Conservation (phyloP, 2,888 invertebrate genomes). For the Microplitis manilae region DNA sequence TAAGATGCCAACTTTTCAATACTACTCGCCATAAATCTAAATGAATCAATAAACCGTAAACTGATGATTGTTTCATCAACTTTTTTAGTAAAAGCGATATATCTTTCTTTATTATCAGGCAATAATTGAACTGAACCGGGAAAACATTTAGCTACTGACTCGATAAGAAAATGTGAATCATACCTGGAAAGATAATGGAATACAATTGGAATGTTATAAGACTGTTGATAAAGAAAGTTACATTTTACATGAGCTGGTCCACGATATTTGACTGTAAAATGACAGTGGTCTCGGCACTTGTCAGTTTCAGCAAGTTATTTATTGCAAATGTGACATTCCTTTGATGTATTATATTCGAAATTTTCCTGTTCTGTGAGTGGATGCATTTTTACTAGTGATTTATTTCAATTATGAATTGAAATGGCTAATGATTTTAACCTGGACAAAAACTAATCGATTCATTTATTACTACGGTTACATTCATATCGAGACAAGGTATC, state of each 20-base stretch:
- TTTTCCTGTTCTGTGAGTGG: constrained; percentile 31
- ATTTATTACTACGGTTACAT: background rate
- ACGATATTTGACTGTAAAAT: background rate
- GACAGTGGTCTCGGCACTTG: constrained; percentile 8
- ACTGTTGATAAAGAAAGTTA: background rate
- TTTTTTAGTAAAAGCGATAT: background rate
- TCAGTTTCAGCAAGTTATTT: background rate
- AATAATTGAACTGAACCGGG: constrained; percentile 47
- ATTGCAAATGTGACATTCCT: background rate
- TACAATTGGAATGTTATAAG: background rate
- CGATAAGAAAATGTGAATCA: constrained; percentile 56
- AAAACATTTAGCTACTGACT: constrained; percentile 48
- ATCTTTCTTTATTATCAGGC: constrained; percentile 51
- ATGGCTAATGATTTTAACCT: background rate
- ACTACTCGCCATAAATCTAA: constrained; percentile 58
- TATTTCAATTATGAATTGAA: constrained; percentile 19
- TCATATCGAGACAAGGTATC: constrained; percentile 36
- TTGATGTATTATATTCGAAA: constrained; percentile 20
- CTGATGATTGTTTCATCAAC: background rate
- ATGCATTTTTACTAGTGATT: constrained; percentile 27
- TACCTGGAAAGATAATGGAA: constrained; percentile 52
- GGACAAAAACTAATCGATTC: background rate
- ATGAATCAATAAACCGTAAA: constrained; percentile 55
- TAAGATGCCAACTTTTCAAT: constrained; percentile 49
- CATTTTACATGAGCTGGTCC: background rate